These are phyloP conservation scores for Araneus ventricosus DNA, from an alignment of 1,140 invertebrate genomes.

Conservation along the genomic window DNA sequence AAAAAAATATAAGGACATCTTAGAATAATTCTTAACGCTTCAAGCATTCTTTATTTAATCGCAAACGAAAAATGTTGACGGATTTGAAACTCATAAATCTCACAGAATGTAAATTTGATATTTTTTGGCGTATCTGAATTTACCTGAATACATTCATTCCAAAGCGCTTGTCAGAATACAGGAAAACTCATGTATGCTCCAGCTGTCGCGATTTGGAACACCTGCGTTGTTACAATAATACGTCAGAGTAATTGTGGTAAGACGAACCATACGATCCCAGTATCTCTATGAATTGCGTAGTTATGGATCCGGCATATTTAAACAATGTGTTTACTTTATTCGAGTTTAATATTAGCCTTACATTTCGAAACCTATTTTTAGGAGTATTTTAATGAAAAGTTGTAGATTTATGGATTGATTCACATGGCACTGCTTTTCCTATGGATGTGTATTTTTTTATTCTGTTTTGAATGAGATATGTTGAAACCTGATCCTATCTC, in stretches of 20 bases:
- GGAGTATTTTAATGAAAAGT: background rate
- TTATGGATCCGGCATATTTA: background rate
- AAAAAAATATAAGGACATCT: too few species aligned
- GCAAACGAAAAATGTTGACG: too few species aligned
- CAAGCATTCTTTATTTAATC: too few species aligned
- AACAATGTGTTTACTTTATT: background rate
- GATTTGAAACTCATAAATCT: too few species aligned
- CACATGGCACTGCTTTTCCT: background rate
- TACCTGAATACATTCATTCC: background rate
- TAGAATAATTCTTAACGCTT: too few species aligned
- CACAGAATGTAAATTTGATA: background rate
- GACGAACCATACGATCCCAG: background rate
- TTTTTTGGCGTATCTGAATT: background rate
- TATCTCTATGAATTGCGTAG: background rate
- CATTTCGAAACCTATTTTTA: background rate
- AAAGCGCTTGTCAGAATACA: background rate
- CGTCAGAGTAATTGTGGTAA: slow-evolving; percentile 28
- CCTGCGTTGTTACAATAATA: slow-evolving; percentile 30
- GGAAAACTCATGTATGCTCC: background rate
- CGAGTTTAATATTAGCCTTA: background rate
- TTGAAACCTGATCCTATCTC: too few species aligned
- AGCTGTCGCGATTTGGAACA: slow-evolving; percentile 24
- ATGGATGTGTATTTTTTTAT: background rate
- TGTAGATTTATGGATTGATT: background rate
- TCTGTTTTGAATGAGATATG: background rate